A percentile compares a stretch with the other conserved stretches of the same genome.
Evolutionary conservation across 2,797 vertebrate species (phyloP).

Genomic region (Micropoecilia bifurca): DNA sequence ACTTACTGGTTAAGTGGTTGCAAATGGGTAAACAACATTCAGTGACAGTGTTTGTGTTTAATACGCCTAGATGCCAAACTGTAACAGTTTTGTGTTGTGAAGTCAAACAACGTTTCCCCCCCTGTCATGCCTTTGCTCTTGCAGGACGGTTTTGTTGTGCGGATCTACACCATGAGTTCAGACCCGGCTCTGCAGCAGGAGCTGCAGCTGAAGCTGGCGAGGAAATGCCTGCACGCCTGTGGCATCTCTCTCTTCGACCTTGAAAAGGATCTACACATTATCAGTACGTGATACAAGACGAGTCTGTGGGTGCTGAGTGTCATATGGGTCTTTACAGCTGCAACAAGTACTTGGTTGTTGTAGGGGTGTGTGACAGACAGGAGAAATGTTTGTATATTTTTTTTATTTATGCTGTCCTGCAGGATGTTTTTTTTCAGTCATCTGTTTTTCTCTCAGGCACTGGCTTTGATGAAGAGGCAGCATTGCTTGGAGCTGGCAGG

Average conservation of each 20-base stretch:
- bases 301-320: background rate
- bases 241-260: conserved; percentile 98
- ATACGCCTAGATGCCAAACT: background rate
- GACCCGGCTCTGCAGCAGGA: conserved; percentile 97
- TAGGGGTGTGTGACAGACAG: conserved; percentile 6
- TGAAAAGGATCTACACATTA: conserved; percentile 98
- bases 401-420: background rate
- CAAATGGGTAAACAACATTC: background rate
- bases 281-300: conserved; percentile 86
- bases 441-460: conserved; percentile 84
- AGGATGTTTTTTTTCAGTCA: conserved; percentile 35
- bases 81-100: conserved; percentile 10
- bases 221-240: conserved; percentile 98
- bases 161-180: conserved; percentile 96
- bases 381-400: background rate
- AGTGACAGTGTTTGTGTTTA: background rate
- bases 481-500: conserved; percentile 94
- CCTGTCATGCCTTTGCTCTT: conserved; percentile 19
- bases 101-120: conserved; percentile 27
- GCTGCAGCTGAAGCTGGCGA: conserved; percentile 96
- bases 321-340: background rate
- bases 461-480: conserved; percentile 98
- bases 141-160: conserved; percentile 98
- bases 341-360: background rate
- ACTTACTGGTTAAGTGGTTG: background rate